Conservation (phyloP, 2,797 vertebrate species). For the Sebastes trivittatus region DNA sequence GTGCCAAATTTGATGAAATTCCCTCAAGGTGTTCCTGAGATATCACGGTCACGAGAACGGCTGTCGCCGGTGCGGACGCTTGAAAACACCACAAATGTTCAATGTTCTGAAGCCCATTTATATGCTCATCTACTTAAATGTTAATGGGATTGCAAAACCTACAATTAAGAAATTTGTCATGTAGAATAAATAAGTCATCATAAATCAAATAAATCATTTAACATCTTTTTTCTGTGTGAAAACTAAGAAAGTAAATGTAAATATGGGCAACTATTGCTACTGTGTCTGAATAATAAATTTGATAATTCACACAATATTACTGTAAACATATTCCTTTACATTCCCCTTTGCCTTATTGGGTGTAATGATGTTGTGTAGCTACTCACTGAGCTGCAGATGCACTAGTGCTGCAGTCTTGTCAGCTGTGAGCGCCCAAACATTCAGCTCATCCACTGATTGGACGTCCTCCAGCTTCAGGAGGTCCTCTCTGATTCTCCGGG, state of each 20-base stretch:
- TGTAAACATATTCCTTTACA: not conserved
- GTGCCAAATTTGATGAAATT: too few relatives aligned
- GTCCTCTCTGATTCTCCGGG: constrained; percentile 89
- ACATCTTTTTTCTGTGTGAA: not conserved
- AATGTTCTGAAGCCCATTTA: not conserved
- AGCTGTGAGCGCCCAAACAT: constrained; percentile 93
- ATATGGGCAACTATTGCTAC: not conserved
- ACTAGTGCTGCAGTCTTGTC: constrained; percentile 92
- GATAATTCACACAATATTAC: not conserved
- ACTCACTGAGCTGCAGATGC: constrained; percentile 92
- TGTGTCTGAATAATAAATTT: not conserved
- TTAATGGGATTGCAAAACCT: not conserved
- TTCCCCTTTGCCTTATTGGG: not conserved
- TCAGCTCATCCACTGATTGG: constrained; percentile 93
- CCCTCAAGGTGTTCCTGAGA: too few relatives aligned
- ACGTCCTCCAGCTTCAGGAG: constrained; percentile 94
- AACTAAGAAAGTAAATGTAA: not conserved
- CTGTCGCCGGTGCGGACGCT: too few relatives aligned
- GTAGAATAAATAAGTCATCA: not conserved
- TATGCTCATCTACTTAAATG: not conserved
- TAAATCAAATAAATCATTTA: not conserved
- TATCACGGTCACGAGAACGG: rapidly evolving
- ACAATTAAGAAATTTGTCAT: not conserved
- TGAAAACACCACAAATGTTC: too few relatives aligned
- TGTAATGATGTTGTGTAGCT: not conserved